Base-by-base conservation (phyloP, 2,888 invertebrate species). In the Perdita meconis region DNA sequence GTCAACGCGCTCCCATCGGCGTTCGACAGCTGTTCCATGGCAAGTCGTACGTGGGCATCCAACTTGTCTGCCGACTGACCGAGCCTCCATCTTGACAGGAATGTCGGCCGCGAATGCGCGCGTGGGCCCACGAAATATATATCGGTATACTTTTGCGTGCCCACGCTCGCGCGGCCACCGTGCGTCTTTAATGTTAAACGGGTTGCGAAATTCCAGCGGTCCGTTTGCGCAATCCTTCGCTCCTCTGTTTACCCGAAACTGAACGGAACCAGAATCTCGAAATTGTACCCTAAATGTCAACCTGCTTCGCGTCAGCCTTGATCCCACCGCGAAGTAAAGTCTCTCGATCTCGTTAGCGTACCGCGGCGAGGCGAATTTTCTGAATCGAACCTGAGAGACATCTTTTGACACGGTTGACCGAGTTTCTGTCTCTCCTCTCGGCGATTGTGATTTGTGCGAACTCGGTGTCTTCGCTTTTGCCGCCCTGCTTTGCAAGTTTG, bases 31-130 rank as follows among this genome's bases (percentile, higher is more conserved):
- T 82, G 81, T 83, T 86, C n/a, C 70, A 64, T 82, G 64, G 64
- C 50, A 30, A 13, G 24, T 13, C 42, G 63, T 73, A 87, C 85
- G 85, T 88, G 83, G 88, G 86, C 81, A 88, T 84, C 30, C 84
- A 79, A 86, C 85, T 86, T 84, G 86, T 88, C 79, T 80, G 53
- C 53, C 16, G 73, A 75, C 71, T 67, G 83, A 79, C 75, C 80
- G 68, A 64, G 78, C 69, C 81, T 78, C 80, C 81, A 83, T 83
- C 85, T 80, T 68, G 76, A 83, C 81, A 79, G 89, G 89, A 89
- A 89, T 89, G 88, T 71, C 75, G 82, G 74, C 74, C 82, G 76
- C 56, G 76, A 79, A 19, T 19, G 56, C 72, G 53, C 57, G 85
- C 80, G 85, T 81, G 80, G 85, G 84, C 73, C 80, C 74, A 78